Evolutionary conservation across 2,797 vertebrate genomes (phyloP).

Genomic region (Catostomus latipinnis): DNA sequence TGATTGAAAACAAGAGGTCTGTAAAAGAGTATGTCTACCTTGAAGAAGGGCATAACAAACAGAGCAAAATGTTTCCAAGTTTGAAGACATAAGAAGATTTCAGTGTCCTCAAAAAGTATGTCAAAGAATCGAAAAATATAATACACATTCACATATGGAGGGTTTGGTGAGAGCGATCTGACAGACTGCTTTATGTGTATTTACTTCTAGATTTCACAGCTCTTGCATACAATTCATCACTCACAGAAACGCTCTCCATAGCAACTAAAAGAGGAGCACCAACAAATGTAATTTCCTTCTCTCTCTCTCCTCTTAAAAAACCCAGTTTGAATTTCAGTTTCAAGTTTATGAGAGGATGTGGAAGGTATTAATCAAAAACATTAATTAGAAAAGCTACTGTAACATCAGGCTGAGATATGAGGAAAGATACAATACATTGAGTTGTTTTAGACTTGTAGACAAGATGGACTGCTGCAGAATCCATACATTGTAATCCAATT

Average conservation of each 20-base stretch:
- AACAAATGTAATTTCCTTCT: neutral
- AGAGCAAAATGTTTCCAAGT: conserved; percentile 16
- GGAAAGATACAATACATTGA: neutral
- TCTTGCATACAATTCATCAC: conserved; percentile 42
- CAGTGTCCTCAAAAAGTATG: conserved; percentile 25
- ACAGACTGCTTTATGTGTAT: neutral
- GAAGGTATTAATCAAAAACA: conserved; percentile 12
- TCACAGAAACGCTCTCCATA: conserved; percentile 59
- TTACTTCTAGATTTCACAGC: conserved; percentile 54
- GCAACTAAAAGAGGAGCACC: conserved; percentile 51
- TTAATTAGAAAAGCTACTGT: neutral
- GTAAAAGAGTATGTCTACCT: conserved; percentile 31
- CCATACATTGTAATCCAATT: neutral
- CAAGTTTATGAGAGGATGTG: conserved; percentile 1
- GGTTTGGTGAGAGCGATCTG: conserved; percentile 21
- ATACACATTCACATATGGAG: neutral
- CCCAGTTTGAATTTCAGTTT: conserved; percentile 49
- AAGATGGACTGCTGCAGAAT: neutral
- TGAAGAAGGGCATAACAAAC: conserved; percentile 10
- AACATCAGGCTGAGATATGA: neutral
- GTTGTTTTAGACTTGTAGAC: neutral
- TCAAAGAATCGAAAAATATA: neutral
- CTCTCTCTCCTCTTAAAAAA: conserved; percentile 15
- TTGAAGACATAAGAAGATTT: neutral
- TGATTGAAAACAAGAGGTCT: conserved; percentile 35